phyloP scores from a whole-genome alignment of 2,888 invertebrate species.

The Drosophila cracens region DNA sequence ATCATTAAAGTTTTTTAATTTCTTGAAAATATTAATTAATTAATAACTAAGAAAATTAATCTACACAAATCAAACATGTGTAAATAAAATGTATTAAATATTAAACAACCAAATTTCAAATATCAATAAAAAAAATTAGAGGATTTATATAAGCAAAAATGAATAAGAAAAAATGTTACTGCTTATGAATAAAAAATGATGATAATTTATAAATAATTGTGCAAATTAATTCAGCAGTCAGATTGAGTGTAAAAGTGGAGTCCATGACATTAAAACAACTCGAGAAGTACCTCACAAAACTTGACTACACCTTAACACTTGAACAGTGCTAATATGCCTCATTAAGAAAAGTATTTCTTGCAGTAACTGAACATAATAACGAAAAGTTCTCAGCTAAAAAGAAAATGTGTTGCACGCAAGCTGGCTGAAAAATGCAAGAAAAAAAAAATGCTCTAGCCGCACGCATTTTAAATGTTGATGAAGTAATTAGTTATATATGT shows the following conservation, averaged over 20 bases:
- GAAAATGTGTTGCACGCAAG: conserved; percentile 27
- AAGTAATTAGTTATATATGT: conserved; percentile 74
- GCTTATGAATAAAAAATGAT: background rate
- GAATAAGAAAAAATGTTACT: accelerated
- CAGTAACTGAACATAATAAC: conserved; percentile 9
- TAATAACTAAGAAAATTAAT: background rate
- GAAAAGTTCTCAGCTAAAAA: conserved; percentile 23
- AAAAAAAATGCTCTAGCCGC: conserved; percentile 36
- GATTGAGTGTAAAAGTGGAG: too few species aligned
- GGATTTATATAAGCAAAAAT: background rate
- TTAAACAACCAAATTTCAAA: background rate
- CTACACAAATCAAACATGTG: background rate
- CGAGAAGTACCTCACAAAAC: background rate
- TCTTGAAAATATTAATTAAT: background rate
- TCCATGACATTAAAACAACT: background rate
- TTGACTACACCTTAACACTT: background rate
- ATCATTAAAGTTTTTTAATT: background rate
- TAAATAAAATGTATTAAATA: background rate
- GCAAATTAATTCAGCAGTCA: background rate
- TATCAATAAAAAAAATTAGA: background rate
- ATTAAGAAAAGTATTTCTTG: background rate
- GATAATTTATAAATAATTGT: background rate
- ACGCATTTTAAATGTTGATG: conserved; percentile 69
- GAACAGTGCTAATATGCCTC: background rate
- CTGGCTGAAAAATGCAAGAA: conserved; percentile 45